Evolutionary conservation across 1,140 invertebrate species (phyloP).

Genomic region (Homarus americanus): DNA sequence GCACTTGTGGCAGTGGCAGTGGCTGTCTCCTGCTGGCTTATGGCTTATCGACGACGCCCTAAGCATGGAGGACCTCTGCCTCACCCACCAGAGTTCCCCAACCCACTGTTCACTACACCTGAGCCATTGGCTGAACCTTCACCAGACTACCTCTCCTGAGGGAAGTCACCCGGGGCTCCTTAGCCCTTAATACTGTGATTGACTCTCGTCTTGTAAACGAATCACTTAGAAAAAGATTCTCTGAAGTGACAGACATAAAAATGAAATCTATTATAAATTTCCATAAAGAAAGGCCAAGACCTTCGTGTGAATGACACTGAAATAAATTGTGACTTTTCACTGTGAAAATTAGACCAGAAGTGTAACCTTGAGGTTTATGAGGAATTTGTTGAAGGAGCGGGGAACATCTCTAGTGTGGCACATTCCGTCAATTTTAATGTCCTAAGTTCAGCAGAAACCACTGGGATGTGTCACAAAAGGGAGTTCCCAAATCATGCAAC

Average conservation of each 20-base stretch:
- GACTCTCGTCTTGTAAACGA: constrained; percentile 1
- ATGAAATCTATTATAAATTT: neutral
- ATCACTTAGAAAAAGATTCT: neutral
- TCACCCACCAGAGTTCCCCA: constrained; percentile 96
- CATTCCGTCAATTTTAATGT: neutral
- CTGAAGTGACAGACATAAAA: neutral
- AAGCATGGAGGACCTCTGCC: constrained; percentile 92
- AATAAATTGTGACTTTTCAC: neutral
- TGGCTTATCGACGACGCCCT: constrained; percentile 92
- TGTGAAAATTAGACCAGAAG: neutral
- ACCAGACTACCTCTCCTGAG: constrained; percentile 84
- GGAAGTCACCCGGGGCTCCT: neutral
- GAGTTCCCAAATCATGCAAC: neutral
- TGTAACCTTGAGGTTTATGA: neutral
- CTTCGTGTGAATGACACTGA: neutral
- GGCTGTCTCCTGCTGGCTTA: constrained; percentile 95
- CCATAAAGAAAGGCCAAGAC: neutral
- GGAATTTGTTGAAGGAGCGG: neutral
- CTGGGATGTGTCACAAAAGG: neutral
- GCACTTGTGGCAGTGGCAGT: constrained; percentile 95
- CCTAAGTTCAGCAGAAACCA: constrained; percentile 69
- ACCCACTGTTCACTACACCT: constrained; percentile 93
- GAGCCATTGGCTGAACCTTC: constrained; percentile 88
- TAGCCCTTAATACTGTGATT: constrained; percentile 55
- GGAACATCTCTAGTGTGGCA: neutral